These are phyloP conservation scores for Gonioctena quinquepunctata DNA, from an alignment of 1,140 invertebrate species.

Conservation along the genomic window DNA sequence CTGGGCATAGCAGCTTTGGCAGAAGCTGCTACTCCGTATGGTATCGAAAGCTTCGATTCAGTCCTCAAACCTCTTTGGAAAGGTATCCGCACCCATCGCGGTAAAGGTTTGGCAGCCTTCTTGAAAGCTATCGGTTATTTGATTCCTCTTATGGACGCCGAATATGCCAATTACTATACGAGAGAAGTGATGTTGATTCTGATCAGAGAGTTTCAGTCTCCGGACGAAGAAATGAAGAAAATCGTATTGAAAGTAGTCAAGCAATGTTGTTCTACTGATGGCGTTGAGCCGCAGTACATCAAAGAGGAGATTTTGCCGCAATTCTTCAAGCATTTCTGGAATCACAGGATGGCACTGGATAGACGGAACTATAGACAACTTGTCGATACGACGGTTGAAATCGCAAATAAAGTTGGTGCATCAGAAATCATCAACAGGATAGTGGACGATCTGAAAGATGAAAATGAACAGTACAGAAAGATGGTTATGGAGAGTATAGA, in stretches of 20 bases:
- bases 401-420: conserved; percentile 98
- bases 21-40: conserved; percentile 98
- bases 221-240: conserved; percentile 99
- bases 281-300: conserved; percentile 98
- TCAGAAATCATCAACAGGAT: conserved; percentile 98
- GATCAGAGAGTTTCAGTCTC: conserved; percentile 98
- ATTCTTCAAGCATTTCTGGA: conserved; percentile 99
- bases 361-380: conserved; percentile 96
- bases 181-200: conserved; percentile 99
- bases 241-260: conserved; percentile 99
- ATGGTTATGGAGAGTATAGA: conserved; percentile 99
- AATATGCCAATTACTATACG: conserved; percentile 99
- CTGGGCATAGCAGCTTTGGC: conserved; percentile 96
- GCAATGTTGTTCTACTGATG: conserved; percentile 99
- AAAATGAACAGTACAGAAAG: conserved; percentile 99
- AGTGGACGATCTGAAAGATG: conserved; percentile 99
- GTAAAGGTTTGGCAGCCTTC: conserved; percentile 98
- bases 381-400: conserved; percentile 99
- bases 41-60: conserved; percentile 99
- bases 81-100: conserved; percentile 94
- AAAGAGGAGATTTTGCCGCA: conserved; percentile 98
- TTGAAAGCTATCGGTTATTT: conserved; percentile 99
- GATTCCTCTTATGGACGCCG: conserved; percentile 99
- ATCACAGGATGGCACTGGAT: conserved; percentile 98
- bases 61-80: conserved; percentile 99